These are phyloP conservation scores for Thripadectes ignobilis DNA, from an alignment of 2,797 vertebrate genomes.

Conservation along the genomic window DNA sequence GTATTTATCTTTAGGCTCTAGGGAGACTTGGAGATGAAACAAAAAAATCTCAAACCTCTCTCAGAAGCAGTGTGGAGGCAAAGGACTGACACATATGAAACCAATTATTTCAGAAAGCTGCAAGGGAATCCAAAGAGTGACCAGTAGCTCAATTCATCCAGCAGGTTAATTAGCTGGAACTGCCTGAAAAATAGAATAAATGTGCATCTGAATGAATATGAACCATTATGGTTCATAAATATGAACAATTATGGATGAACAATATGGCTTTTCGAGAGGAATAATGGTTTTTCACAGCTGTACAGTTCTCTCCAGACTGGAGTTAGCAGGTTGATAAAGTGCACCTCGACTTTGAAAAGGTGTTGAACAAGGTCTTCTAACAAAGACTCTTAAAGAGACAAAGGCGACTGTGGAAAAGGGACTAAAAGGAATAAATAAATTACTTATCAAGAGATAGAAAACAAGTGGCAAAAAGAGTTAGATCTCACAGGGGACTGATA, in stretches of 20 bases:
- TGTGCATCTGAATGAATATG: neutral
- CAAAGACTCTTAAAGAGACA: neutral
- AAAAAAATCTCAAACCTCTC: neutral
- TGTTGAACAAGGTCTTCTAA: neutral
- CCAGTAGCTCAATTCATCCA: neutral
- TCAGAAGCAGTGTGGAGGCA: neutral
- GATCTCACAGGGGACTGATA: neutral
- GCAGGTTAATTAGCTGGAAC: neutral
- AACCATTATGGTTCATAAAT: neutral
- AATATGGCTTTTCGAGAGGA: neutral
- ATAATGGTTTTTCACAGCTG: neutral
- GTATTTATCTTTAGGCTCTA: neutral
- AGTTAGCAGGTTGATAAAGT: neutral
- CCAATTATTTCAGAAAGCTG: neutral
- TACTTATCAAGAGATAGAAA: neutral
- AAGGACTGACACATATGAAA: neutral
- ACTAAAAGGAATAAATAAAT: neutral
- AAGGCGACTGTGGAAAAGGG: neutral
- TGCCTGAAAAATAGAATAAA: neutral
- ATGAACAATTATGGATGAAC: neutral
- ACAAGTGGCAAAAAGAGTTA: neutral
- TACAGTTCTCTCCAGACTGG: neutral
- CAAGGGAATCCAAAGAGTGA: neutral
- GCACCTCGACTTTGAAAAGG: neutral
- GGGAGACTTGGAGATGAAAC: neutral